Evolutionary conservation across 2,888 invertebrate species (phyloP), one percentile per base, ranked within the genome.

Genomic region (Megastigmus dorsalis): DNA sequence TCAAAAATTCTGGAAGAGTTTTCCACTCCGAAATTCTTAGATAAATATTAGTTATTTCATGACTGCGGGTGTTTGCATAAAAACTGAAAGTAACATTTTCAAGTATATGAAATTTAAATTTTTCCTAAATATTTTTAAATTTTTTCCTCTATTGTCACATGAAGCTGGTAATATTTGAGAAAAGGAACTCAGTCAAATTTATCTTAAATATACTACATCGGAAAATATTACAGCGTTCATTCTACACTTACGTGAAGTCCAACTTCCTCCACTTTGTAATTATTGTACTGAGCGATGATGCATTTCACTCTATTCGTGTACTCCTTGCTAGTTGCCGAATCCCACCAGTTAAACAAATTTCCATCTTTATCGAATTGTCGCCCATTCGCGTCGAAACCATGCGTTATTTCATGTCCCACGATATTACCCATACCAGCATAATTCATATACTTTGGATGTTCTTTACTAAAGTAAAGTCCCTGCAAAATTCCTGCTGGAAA

Each of bases 291-390:
- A 79, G 97, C 92, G 80, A 97, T 96, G 82, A 98, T 96, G 85
- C 98, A 98, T 83, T 93, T 92, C 0, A 97, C 95, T 84, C 94
- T 94, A 79, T 94, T 91, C 68, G 96, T 89, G 86, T 96, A 98
- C 20, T 93, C 92, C 79, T 92, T 91, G 82, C 96, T 95, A 0
- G 97, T 97, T 78, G 91, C 90, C 59, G 93, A 91, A 79, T 94
- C 93, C 97, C 97, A 98, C 97, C 97, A 98, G 84, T 97, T 95
- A 0, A 94, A 92, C 78, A 97, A 89, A 88, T 97, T 97, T n/a
- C 97, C 97, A 77, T 95, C 92, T 79, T 95, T 93, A 88, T 98
- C 97, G 84, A 96, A 98, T 89, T 97, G 96, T 60, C 97, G 92
- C 62, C 97, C 96, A 90, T 92, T 88, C 84, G 95, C 95, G 84